These are phyloP conservation scores for Blastobasis adustella DNA, from an alignment of 2,888 invertebrate genomes.

Conservation along the genomic window DNA sequence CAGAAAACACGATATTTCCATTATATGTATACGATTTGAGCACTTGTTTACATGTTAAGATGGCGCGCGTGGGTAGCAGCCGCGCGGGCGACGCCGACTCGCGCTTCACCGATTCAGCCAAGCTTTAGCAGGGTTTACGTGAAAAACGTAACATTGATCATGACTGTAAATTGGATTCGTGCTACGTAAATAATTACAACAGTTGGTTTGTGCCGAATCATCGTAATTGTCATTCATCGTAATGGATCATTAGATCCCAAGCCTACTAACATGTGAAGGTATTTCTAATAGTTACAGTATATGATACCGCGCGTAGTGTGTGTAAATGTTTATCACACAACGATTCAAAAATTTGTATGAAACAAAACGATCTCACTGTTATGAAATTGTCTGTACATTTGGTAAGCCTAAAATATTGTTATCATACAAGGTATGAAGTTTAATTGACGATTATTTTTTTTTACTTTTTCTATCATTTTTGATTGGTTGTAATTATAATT, in stretches of 20 bases:
- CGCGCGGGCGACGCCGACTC: constrained; percentile 30
- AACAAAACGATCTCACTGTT: constrained; percentile 72
- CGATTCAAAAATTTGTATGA: constrained; percentile 56
- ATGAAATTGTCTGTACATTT: constrained; percentile 59
- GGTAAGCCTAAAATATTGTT: constrained; percentile 61
- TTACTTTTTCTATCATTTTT: constrained; percentile 32
- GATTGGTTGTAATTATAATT: constrained; percentile 25
- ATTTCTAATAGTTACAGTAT: too few relatives aligned
- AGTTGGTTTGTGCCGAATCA: too few relatives aligned
- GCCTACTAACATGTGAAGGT: too few relatives aligned
- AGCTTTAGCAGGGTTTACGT: constrained; percentile 19
- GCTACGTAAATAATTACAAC: too few relatives aligned
- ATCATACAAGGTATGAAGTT: constrained; percentile 74
- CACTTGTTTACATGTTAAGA: constrained; percentile 72
- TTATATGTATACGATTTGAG: constrained; percentile 75
- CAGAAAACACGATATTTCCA: constrained; percentile 73
- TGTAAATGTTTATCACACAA: constrained; percentile 32
- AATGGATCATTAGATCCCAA: too few relatives aligned
- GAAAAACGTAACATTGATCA: constrained; percentile 22
- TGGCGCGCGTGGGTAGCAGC: constrained; percentile 57
- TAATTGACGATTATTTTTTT: constrained; percentile 37
- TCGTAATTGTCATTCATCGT: too few relatives aligned
- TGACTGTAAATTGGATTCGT: too few relatives aligned
- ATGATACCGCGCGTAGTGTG: too few relatives aligned
- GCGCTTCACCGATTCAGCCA: constrained; percentile 44